Evolutionary conservation across 2,888 invertebrate species (phyloP).

Genomic region (Gibbula magus): DNA sequence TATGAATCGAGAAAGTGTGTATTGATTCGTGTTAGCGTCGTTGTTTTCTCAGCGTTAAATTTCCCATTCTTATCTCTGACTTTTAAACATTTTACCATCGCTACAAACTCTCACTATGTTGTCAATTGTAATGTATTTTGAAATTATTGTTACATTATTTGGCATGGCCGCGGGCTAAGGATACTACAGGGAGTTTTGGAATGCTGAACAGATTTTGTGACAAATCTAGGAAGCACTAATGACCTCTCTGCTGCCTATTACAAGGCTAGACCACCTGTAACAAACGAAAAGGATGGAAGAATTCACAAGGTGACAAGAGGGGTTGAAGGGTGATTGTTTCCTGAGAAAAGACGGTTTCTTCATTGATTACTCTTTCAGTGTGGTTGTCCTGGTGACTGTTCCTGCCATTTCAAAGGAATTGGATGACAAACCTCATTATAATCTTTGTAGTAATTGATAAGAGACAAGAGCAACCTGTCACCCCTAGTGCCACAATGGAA

Average conservation of each 20-base stretch:
- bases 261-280: constrained; percentile 19
- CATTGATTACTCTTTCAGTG: constrained; percentile 13
- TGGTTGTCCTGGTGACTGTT: not conserved
- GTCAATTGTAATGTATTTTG: not conserved
- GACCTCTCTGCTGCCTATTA: constrained; percentile 7
- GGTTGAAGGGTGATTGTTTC: not conserved
- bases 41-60: not conserved
- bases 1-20: not conserved
- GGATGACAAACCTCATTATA: not conserved
- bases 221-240: constrained; percentile 6
- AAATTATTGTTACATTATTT: constrained; percentile 21
- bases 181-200: not conserved
- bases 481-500: not conserved
- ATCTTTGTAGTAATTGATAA: not conserved
- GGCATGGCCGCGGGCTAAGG: not conserved
- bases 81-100: not conserved
- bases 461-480: not conserved
- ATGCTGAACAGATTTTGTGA: constrained; percentile 8
- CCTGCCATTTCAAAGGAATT: constrained; percentile 7
- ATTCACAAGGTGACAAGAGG: constrained; percentile 1
- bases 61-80: not conserved
- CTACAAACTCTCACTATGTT: not conserved
- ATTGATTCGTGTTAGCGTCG: not conserved
- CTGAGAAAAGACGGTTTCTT: constrained; percentile 15
- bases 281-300: constrained; percentile 3